Evolutionary conservation across 2,888 invertebrate genomes (phyloP).

Genomic region (Pseudoips prasinana): DNA sequence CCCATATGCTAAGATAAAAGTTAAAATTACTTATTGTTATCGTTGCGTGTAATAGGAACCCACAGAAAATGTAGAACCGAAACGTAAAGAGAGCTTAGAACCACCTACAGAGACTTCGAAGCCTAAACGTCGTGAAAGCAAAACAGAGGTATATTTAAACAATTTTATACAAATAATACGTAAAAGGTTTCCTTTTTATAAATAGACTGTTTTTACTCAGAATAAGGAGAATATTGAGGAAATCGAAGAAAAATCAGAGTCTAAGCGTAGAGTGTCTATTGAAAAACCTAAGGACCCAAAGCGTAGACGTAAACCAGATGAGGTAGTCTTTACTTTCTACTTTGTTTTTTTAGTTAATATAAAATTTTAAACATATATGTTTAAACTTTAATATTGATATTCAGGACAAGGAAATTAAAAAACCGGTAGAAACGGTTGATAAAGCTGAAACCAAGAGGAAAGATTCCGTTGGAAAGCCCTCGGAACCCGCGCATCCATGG

Average conservation of each 20-base stretch:
- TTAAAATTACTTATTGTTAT: slow-evolving; percentile 6
- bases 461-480: slow-evolving; percentile 20
- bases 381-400: background rate
- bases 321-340: slow-evolving; percentile 32
- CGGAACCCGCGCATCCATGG: slow-evolving; percentile 11
- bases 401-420: slow-evolving; percentile 31
- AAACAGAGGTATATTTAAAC: slow-evolving; percentile 47
- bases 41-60: slow-evolving; percentile 47
- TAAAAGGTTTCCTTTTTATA: background rate
- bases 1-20: background rate
- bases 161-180: background rate
- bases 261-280: slow-evolving; percentile 35
- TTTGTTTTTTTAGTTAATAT: background rate
- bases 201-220: slow-evolving; percentile 26
- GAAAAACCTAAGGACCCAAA: slow-evolving; percentile 31
- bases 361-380: background rate
- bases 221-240: slow-evolving; percentile 44
- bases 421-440: slow-evolving; percentile 26
- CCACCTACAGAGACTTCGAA: slow-evolving; percentile 27
- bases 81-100: slow-evolving; percentile 52
- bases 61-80: slow-evolving; percentile 46
- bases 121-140: slow-evolving; percentile 43
- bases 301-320: slow-evolving; percentile 25
- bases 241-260: slow-evolving; percentile 37
- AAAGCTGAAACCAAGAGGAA: slow-evolving; percentile 15